Base-by-base conservation (phyloP, 2,888 invertebrate genomes). In the Spilarctia lutea region DNA sequence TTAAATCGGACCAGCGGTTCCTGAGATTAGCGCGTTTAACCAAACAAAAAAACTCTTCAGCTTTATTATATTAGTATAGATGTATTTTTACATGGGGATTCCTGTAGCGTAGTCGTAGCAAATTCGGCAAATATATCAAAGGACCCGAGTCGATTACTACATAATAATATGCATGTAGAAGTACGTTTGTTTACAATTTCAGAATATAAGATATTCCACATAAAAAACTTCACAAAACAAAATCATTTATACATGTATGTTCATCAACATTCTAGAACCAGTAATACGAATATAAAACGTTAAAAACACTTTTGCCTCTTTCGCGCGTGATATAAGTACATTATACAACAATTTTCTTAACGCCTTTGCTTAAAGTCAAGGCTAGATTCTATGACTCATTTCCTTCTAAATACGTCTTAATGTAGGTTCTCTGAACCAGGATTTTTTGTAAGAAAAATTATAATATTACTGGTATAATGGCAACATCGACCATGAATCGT, bases 401-500 rank as follows among this genome's bases (percentile, higher is more conserved):
- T 42, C 42, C 42, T 39, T 63, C 39, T 60, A 42, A 63, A 60
- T 45, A 71, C 30, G 42, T 63, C 27, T 60, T 30, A 63, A 63
- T 18, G 42, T 35, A 69, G 35, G 69, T 69, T 69, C 69, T 69
- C 35, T 69, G 69, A 69, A 56, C 69, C 69, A 52, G 35, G 35
- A 35, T 7, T 66, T 42, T 63, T 35, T 68, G 30, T 42, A 68
- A 60, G 56, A n/a, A 68, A 20, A 65, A 60, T 39, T 69, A 18
- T 69, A 56, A 56, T 56, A 52, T 69, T 33, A 35, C 35, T 76
- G 72, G 74, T 73, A 63, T 78, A 84, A 75, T 75, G 74, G 77
- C 76, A 77, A 76, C 76, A 71, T 78, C 73, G 79, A 79, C 83
- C 80, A 84, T 85, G 80, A 82, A 18, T 78, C 80, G 84, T 88